These are phyloP conservation scores for Neuroscelio doddi DNA, from an alignment of 2,888 invertebrate genomes.

Conservation along the genomic window DNA sequence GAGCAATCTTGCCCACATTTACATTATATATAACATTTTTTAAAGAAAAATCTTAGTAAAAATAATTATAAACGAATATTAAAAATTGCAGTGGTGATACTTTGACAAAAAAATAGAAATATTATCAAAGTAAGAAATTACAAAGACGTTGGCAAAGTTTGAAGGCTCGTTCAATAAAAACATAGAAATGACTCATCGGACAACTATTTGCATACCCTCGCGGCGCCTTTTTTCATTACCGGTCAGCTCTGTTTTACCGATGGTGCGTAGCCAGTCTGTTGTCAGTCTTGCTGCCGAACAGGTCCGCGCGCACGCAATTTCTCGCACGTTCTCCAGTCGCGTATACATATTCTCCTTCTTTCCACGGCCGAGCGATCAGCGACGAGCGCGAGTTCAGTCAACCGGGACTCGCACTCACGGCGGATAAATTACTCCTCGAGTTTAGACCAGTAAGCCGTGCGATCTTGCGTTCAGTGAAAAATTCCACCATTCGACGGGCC, in stretches of 20 bases:
- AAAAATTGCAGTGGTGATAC: too few relatives aligned
- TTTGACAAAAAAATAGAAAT: too few relatives aligned
- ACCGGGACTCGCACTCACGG: conserved; percentile 34
- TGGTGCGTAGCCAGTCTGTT: conserved; percentile 28
- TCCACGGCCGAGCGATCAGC: conserved; percentile 35
- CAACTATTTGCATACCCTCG: too few relatives aligned
- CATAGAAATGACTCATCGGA: too few relatives aligned
- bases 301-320: conserved; percentile 30
- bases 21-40: too few relatives aligned
- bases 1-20: too few relatives aligned
- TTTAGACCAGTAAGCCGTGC: not conserved
- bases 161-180: too few relatives aligned
- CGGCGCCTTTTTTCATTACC: conserved; percentile 2
- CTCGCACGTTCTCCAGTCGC: conserved; percentile 38
- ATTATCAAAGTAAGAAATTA: too few relatives aligned
- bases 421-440: conserved; percentile 19
- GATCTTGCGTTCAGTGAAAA: conserved; percentile 2
- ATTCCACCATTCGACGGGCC: conserved; percentile 12
- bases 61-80: too few relatives aligned
- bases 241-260: conserved; percentile 26
- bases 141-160: too few relatives aligned
- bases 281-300: conserved; percentile 17
- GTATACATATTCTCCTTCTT: conserved; percentile 18
- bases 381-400: conserved; percentile 42
- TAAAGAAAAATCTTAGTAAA: too few relatives aligned